Conservation (phyloP, 2,888 invertebrate genomes). For the Idaea straminata region DNA sequence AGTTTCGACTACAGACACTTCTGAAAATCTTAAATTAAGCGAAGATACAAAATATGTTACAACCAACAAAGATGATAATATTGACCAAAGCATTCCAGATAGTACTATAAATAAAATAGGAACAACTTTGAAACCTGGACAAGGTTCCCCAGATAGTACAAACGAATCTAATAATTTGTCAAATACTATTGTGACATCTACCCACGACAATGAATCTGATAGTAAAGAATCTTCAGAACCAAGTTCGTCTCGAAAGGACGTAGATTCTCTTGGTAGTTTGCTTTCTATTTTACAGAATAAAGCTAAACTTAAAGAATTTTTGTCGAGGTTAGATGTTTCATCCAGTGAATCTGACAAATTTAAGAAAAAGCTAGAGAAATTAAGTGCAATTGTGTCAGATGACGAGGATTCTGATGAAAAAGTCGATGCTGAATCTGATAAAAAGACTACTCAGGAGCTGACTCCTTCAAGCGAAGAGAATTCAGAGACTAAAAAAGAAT, state of each 20-base stretch:
- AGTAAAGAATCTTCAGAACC: conserved; percentile 33
- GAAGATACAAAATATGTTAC: conserved; percentile 18
- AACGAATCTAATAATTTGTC: conserved; percentile 49
- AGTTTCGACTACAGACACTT: conserved; percentile 51
- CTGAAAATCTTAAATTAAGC: conserved; percentile 19
- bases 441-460: not conserved
- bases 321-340: conserved; percentile 63
- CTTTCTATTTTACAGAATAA: conserved; percentile 69
- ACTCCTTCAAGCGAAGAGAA: not conserved
- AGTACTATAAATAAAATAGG: conserved; percentile 55
- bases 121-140: conserved; percentile 29
- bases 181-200: conserved; percentile 44
- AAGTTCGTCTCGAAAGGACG: conserved; percentile 32
- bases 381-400: conserved; percentile 79
- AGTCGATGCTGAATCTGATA: conserved; percentile 3
- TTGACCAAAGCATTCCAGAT: conserved; percentile 51
- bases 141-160: conserved; percentile 52
- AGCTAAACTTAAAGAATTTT: conserved; percentile 70
- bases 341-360: conserved; percentile 71
- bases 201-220: conserved; percentile 18
- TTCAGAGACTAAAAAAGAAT: not conserved
- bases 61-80: conserved; percentile 21
- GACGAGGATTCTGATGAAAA: conserved; percentile 46
- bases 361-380: conserved; percentile 79
- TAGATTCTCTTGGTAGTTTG: conserved; percentile 55